Evolutionary conservation across 1,140 invertebrate genomes (phyloP).

Genomic region (Platyscapa corneri): DNA sequence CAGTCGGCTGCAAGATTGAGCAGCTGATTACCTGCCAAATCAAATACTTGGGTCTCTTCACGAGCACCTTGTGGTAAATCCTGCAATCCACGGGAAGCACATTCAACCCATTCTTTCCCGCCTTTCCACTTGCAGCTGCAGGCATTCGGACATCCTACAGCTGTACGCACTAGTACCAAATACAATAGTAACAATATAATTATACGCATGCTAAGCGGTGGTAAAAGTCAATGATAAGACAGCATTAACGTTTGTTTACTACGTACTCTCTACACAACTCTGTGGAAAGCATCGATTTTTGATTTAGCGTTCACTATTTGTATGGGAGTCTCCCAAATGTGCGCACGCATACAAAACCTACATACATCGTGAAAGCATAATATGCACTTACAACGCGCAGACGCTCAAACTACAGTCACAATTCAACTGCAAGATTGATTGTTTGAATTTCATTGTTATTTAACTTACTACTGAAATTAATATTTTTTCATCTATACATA

Average conservation of each 20-base stretch:
- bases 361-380: no score
- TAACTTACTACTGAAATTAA: no score
- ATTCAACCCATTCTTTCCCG: slow-evolving; percentile 92
- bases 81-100: slow-evolving; percentile 83
- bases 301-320: background rate
- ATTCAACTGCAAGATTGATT: no score
- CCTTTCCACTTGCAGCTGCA: slow-evolving; percentile 94
- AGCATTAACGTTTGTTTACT: background rate
- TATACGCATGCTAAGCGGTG: background rate
- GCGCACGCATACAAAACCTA: background rate
- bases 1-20: slow-evolving; percentile 83
- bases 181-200: background rate
- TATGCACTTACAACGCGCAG: no score
- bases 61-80: slow-evolving; percentile 87
- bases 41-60: slow-evolving; percentile 91
- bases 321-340: background rate
- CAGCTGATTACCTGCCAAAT: slow-evolving; percentile 88
- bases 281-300: background rate
- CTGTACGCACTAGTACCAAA: background rate
- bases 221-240: background rate
- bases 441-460: no score
- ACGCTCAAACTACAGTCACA: no score
- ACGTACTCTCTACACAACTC: background rate
- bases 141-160: slow-evolving; percentile 79
- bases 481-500: no score